These are phyloP conservation scores for Rhinichthys klamathensis DNA, from an alignment of 2,113 vertebrate species.

Conservation along the genomic window DNA sequence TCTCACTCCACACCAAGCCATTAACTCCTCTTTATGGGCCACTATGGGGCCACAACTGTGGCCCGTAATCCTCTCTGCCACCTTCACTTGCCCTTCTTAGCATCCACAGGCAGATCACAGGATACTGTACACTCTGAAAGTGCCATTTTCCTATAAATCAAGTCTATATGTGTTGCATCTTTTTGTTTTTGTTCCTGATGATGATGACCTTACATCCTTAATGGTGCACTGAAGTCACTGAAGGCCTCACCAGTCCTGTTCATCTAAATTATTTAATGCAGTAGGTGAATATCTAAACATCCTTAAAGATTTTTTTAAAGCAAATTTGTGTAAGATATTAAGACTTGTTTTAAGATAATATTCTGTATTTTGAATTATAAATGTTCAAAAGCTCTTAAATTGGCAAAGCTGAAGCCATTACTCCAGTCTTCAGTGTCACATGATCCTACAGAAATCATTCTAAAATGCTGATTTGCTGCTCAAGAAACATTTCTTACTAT, in stretches of 20 bases:
- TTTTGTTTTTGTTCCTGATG: constrained; percentile 30
- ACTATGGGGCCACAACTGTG: constrained; percentile 67
- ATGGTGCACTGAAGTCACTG: background rate
- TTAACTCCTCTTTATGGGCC: constrained; percentile 78
- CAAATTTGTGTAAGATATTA: background rate
- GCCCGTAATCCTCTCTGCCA: constrained; percentile 73
- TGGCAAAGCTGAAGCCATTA: background rate
- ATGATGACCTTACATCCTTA: background rate
- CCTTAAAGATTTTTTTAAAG: background rate
- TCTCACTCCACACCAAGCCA: constrained; percentile 75
- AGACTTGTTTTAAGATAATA: background rate
- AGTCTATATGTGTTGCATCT: background rate
- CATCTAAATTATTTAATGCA: background rate
- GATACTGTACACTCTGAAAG: constrained; percentile 22
- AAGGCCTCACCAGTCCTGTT: background rate
- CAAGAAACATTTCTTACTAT: background rate
- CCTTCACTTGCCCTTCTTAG: constrained; percentile 74
- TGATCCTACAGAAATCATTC: background rate
- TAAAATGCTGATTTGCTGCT: background rate
- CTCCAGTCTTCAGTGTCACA: background rate
- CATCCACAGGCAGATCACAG: constrained; percentile 63
- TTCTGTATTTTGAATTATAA: too few species aligned
- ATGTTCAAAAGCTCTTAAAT: too few species aligned
- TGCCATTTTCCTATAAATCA: constrained; percentile 15
- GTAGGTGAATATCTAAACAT: background rate